A percentile compares a stretch with the other conserved stretches of the same genome.
These are phyloP conservation scores for Clunio marinus DNA, from an alignment of 2,888 invertebrate genomes.

Conservation along the genomic window DNA sequence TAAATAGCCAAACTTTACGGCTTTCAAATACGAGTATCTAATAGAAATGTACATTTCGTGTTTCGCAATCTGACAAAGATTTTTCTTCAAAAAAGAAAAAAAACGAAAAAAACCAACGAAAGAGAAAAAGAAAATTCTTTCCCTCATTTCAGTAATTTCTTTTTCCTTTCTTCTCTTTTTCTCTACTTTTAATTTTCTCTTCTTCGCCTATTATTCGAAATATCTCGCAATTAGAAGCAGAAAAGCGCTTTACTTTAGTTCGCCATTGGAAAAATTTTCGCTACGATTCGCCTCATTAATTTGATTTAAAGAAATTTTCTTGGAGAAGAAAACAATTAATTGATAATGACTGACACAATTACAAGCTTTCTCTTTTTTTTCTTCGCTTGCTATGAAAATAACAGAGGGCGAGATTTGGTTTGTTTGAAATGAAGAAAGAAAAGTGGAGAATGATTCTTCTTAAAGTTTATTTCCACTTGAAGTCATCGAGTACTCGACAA, in stretches of 20 bases:
- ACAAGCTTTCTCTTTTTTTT: conserved; percentile 22
- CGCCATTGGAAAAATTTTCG: not conserved
- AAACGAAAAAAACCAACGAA: too few species aligned
- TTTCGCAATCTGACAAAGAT: too few species aligned
- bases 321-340: conserved; percentile 31
- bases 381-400: not conserved
- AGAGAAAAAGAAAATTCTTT: too few species aligned
- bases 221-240: not conserved
- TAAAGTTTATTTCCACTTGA: not conserved
- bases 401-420: not conserved
- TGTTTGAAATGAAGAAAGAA: not conserved
- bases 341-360: conserved; percentile 38
- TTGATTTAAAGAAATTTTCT: conserved; percentile 30
- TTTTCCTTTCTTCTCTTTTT: not conserved
- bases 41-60: conserved; percentile 13
- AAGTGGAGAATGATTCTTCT: not conserved
- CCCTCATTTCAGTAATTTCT: not conserved
- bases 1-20: conserved; percentile 18
- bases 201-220: not conserved
- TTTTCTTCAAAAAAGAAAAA: too few species aligned
- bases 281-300: conserved; percentile 27
- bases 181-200: not conserved
- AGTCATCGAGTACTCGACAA: not conserved
- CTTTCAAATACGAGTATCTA: not conserved
- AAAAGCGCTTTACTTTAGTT: not conserved